Percentiles rank a stretch among this genome's conserved stretches.
These are phyloP conservation scores for Periophthalmus modestus DNA, from an alignment of 2,113 vertebrate genomes.

Conservation along the genomic window DNA sequence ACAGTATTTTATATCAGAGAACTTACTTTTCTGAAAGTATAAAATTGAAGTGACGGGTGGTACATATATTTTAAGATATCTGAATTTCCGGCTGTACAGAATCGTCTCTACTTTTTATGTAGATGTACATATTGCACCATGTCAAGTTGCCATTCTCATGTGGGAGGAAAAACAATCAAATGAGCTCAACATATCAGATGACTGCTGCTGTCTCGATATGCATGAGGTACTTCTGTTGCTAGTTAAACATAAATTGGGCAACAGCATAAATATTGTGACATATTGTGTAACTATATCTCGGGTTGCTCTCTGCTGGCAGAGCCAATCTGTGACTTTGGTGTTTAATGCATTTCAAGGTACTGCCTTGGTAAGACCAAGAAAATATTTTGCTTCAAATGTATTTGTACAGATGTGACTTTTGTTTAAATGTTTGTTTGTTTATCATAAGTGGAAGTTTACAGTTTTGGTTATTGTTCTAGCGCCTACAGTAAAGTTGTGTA, in stretches of 20 bases:
- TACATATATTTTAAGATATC: slow-evolving; percentile 87
- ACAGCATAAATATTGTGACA: slow-evolving; percentile 89
- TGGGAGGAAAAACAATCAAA: slow-evolving; percentile 31
- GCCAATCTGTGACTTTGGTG: slow-evolving; percentile 85
- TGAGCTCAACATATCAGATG: slow-evolving; percentile 60
- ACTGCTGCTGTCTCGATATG: slow-evolving; percentile 69
- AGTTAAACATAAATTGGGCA: slow-evolving; percentile 70
- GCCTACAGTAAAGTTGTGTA: slow-evolving; percentile 74
- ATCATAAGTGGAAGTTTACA: slow-evolving; percentile 98
- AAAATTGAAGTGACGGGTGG: slow-evolving; percentile 74
- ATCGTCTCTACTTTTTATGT: slow-evolving; percentile 80
- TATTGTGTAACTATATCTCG: slow-evolving; percentile 87
- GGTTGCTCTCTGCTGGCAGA: slow-evolving; percentile 97
- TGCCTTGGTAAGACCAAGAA: slow-evolving; percentile 94
- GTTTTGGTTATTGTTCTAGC: slow-evolving; percentile 82
- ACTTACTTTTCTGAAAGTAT: slow-evolving; percentile 81
- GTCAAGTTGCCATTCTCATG: slow-evolving; percentile 63
- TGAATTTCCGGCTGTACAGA: slow-evolving; percentile 88
- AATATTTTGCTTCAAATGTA: slow-evolving; percentile 93
- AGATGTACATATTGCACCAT: slow-evolving; percentile 71
- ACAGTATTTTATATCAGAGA: slow-evolving; percentile 84
- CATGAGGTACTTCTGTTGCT: slow-evolving; percentile 69
- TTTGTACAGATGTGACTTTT: slow-evolving; percentile 85
- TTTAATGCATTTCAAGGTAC: slow-evolving; percentile 94
- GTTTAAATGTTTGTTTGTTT: slow-evolving; percentile 69